Percentiles rank a stretch among this genome's conserved stretches.
phyloP scores from a whole-genome alignment of 1,140 invertebrate genomes.

The Psix sp. region DNA sequence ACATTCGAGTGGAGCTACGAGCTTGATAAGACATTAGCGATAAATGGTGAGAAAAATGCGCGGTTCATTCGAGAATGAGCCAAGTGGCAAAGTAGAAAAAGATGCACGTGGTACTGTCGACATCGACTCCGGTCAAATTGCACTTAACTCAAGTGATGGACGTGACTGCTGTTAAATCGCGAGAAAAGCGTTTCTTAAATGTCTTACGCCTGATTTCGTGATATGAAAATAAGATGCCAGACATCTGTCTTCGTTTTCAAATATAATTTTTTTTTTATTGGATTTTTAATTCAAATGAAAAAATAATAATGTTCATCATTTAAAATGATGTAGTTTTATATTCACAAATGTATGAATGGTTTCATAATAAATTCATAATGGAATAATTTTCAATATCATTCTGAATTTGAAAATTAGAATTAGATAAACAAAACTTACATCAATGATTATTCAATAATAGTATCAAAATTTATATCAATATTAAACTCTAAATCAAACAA shows the following conservation, averaged over 20 bases:
- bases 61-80: conserved; percentile 37
- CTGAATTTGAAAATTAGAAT: no score
- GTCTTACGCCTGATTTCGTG: conserved; percentile 30
- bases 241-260: not conserved
- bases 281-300: no score
- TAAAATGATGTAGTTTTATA: no score
- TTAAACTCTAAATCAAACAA: no score
- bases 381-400: no score
- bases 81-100: conserved; percentile 42
- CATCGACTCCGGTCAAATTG: conserved; percentile 34
- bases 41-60: conserved; percentile 46
- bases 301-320: no score
- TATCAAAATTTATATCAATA: no score
- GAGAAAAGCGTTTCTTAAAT: conserved; percentile 34
- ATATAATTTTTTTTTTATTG: no score
- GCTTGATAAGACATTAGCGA: conserved; percentile 38
- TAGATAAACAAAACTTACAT: no score
- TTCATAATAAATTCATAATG: no score
- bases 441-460: no score
- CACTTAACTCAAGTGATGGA: conserved; percentile 35
- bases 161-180: conserved; percentile 44
- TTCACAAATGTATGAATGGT: no score
- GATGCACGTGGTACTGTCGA: conserved; percentile 21
- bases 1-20: conserved; percentile 28
- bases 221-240: conserved; percentile 19